Base-by-base conservation (phyloP, 2,113 vertebrate genomes). In the Cercocebus atys region DNA sequence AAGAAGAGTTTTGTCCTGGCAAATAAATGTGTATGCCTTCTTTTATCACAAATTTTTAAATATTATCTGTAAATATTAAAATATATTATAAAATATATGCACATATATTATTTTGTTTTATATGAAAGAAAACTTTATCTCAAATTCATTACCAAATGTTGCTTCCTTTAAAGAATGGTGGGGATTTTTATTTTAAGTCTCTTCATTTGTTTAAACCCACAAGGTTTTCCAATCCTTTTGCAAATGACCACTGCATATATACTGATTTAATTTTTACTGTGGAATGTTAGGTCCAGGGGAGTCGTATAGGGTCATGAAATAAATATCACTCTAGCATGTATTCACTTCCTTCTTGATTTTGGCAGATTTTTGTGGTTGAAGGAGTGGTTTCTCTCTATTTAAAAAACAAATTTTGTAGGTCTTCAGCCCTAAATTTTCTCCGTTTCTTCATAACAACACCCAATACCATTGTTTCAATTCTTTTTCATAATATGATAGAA, bases 261-360 rank as follows among this genome's bases (percentile, higher is more conserved):
- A 66, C 17, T 4, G 30, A 43, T 81, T 57, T 22, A 43, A 40
- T 7, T 78, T 61, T 83, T n/a, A 27, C 11, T 64, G 45, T 4
- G 32, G 9, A 17, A 43, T 5, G 1, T 14, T 23, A 81, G 27
- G 4, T 59, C 4, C 20, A 91, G 8, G 22, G 13, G 35, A 45
- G 2, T 8, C 68, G 11, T 0, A 23, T 2, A 70, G 18, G 5
- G 23, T 57, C 17, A 0, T 0, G 1, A 2, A 27, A 6, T 23
- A 32, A 70, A 70, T 16, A 13, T 16, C 76, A 30, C 2, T 3
- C 32, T 10, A 82, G 43, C 35, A 25, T 11, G 27, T 6, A 8
- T 20, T 76, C 14, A 35, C 16, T 70, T 68, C 23, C 35, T 40
- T 43, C 68, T 38, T 70, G 8, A 50, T 88, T 73, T 83, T 20